Evolutionary conservation across 2,888 invertebrate genomes (phyloP).

Genomic region (Caradrina clavipalpis): DNA sequence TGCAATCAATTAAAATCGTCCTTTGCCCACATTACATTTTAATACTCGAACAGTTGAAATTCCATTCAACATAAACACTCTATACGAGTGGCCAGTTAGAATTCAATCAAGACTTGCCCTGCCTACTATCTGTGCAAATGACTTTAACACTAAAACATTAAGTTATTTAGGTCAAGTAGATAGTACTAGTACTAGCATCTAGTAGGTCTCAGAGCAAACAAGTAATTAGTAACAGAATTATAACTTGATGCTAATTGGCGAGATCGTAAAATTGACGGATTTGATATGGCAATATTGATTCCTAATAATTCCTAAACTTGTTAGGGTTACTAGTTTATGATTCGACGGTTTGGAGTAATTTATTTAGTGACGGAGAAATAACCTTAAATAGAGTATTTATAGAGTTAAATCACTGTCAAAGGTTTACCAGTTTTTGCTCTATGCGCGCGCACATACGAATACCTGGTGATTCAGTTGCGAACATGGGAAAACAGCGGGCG

Average conservation of each 20-base stretch:
- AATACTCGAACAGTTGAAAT: slow-evolving; percentile 44
- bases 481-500: background rate
- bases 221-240: slow-evolving; percentile 74
- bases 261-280: slow-evolving; percentile 61
- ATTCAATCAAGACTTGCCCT: slow-evolving; percentile 56
- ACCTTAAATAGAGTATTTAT: slow-evolving; percentile 1
- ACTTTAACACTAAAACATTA: slow-evolving; percentile 56
- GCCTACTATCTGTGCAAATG: slow-evolving; percentile 60
- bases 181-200: slow-evolving; percentile 50
- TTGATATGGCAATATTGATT: slow-evolving; percentile 56
- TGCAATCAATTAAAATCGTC: slow-evolving; percentile 33
- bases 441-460: background rate
- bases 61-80: slow-evolving; percentile 22
- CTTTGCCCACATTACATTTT: slow-evolving; percentile 40
- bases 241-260: slow-evolving; percentile 72
- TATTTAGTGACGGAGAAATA: background rate
- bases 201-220: slow-evolving; percentile 70
- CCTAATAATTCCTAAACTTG: slow-evolving; percentile 10
- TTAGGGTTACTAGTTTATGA: slow-evolving; percentile 30
- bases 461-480: background rate
- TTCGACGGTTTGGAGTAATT: background rate
- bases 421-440: background rate
- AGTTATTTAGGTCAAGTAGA: slow-evolving; percentile 69
- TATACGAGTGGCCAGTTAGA: slow-evolving; percentile 25
- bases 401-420: background rate